Evolutionary conservation across 2,113 vertebrate species (phyloP).

Genomic region (Lagopus muta): DNA sequence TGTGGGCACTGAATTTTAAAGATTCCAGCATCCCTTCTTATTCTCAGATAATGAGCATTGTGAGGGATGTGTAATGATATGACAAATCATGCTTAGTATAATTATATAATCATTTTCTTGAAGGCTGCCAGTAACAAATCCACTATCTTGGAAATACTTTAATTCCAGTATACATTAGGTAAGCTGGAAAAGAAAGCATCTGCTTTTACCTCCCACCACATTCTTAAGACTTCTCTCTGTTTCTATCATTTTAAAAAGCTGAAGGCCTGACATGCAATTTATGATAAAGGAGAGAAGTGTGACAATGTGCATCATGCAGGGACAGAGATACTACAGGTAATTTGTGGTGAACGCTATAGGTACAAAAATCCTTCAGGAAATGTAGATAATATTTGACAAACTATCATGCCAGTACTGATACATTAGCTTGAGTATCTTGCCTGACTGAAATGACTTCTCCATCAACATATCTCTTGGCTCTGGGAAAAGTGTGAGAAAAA

Average conservation of each 20-base stretch:
- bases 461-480: not conserved
- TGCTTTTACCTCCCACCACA: not conserved
- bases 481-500: not conserved
- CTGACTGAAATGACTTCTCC: not conserved
- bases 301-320: not conserved
- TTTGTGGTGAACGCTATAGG: not conserved
- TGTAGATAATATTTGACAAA: not conserved
- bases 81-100: not conserved
- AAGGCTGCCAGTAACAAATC: slow-evolving; percentile 28
- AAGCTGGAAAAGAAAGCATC: not conserved
- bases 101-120: slow-evolving; percentile 40
- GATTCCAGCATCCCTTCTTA: not conserved
- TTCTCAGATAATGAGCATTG: slow-evolving; percentile 9
- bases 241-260: slow-evolving; percentile 12
- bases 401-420: not conserved
- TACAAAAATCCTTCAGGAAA: not conserved
- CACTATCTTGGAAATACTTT: not conserved
- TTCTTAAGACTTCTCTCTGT: not conserved
- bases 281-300: not conserved
- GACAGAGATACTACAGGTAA: not conserved
- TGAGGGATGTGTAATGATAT: not conserved
- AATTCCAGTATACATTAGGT: not conserved
- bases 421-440: not conserved
- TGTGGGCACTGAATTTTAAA: slow-evolving; percentile 19
- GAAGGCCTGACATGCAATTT: not conserved